These are phyloP conservation scores for Triplophysa tibetana DNA, from an alignment of 2,113 vertebrate species.

Conservation along the genomic window DNA sequence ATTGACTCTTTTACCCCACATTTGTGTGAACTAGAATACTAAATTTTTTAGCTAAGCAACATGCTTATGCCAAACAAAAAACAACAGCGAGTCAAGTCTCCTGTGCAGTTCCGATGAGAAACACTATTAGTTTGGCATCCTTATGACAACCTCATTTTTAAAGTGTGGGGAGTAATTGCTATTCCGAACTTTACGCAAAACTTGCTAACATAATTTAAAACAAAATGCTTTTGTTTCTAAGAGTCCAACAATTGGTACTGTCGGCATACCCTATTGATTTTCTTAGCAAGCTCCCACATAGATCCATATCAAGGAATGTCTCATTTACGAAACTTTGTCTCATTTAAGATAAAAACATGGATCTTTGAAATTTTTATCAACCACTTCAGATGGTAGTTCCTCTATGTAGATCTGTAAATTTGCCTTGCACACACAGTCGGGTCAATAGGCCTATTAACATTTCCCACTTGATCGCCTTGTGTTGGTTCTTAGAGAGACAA, in stretches of 20 bases:
- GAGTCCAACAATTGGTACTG: background rate
- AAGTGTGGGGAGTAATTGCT: too few relatives aligned
- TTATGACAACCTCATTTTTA: too few relatives aligned
- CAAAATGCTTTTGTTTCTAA: background rate
- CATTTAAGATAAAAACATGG: constrained; percentile 2
- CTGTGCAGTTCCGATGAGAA: too few relatives aligned
- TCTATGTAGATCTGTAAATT: constrained; percentile 6
- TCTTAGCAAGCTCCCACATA: background rate
- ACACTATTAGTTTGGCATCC: too few relatives aligned
- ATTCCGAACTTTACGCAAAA: background rate
- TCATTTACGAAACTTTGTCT: constrained; percentile 32
- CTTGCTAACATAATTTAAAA: background rate
- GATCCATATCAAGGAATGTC: background rate
- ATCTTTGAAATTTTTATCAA: background rate
- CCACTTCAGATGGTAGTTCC: background rate
- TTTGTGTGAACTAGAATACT: too few relatives aligned
- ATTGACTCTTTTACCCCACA: too few relatives aligned
- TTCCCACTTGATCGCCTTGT: background rate
- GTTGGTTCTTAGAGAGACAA: background rate
- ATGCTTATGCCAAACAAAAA: too few relatives aligned
- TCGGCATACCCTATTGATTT: background rate
- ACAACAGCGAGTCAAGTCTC: too few relatives aligned
- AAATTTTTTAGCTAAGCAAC: too few relatives aligned
- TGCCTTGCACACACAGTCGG: background rate
- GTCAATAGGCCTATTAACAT: constrained; percentile 23